Base-by-base conservation (phyloP, 2,888 invertebrate genomes). In the Epiblema foenella region DNA sequence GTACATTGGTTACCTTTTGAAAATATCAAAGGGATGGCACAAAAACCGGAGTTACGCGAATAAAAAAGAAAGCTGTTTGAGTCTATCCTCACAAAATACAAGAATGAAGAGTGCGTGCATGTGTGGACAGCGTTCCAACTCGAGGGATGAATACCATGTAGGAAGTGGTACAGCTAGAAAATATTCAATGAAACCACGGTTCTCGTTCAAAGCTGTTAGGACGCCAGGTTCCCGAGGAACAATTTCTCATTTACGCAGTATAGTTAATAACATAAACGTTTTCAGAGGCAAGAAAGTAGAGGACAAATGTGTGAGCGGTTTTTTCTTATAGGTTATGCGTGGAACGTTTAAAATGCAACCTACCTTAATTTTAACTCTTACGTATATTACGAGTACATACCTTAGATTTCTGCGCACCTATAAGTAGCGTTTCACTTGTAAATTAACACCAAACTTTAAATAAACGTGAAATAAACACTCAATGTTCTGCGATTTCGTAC, bases 371-470 rank as follows among this genome's bases (percentile, higher is more conserved):
- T 58, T 68, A 66, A 68, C 37, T 46, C 29, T 70, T 68, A 71
- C 52, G 52, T 64, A 64, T 39, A 42, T 60, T 46, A 76, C 64
- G 68, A 75, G 70, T 69, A 86, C 89, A 85, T 77, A 89, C 90
- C 85, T 79, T 79, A 69, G 76, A 75, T 83, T 74, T 82, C 75
- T 77, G 77, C 78, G 77, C 79, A 78, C 79, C 75, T 79, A 78
- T 82, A 80, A 77, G 78, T 77, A 79, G 79, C 84, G 83, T 80
- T 80, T 79, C 90, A 92, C 90, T 90, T 87, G 87, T 89, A 91
- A 90, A 90, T 89, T 90, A 89, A 76, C 90, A 90, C 91, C 77
- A 83, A 87, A 84, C 88, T 88, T 87, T 81, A 85, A 89, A 87
- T 85, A 83, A 84, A 85, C 82, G 81, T 80, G 81, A 90, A 81